Percentiles rank a stretch among this genome's conserved stretches.
Conservation (phyloP, 1,140 invertebrate species). For the Pseudoatta argentina region DNA sequence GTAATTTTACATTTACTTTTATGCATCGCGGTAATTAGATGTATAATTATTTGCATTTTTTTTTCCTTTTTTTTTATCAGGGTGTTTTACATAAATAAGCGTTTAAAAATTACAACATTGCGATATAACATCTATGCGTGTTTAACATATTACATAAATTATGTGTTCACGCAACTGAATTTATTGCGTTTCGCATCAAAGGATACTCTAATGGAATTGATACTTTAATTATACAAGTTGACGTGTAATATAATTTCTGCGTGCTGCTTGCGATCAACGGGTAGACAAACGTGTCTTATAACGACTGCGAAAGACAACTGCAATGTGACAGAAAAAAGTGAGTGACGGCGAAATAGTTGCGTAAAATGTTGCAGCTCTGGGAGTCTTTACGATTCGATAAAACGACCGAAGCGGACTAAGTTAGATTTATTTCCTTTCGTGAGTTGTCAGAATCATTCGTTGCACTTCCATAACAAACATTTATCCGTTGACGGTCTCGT, state of each 20-base stretch:
- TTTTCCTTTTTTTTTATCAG: background rate
- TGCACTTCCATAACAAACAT: slow-evolving; percentile 54
- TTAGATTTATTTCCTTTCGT: slow-evolving; percentile 57
- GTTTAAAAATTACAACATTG: slow-evolving; percentile 11
- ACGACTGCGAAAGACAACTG: slow-evolving; percentile 62
- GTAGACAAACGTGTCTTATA: slow-evolving; percentile 36
- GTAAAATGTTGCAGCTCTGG: slow-evolving; percentile 63
- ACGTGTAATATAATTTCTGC: slow-evolving; percentile 32
- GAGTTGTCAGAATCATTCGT: slow-evolving; percentile 57
- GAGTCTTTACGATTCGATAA: slow-evolving; percentile 53
- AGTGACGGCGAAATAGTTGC: slow-evolving; percentile 62
- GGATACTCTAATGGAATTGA: slow-evolving; percentile 4
- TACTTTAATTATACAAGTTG: slow-evolving; percentile 32
- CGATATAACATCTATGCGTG: background rate
- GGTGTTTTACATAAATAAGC: background rate
- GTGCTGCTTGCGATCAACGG: slow-evolving; percentile 22
- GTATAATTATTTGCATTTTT: background rate
- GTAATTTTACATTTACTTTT: slow-evolving; percentile 7
- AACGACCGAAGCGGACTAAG: slow-evolving; percentile 35
- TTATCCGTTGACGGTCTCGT: slow-evolving; percentile 44
- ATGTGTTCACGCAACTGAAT: slow-evolving; percentile 38
- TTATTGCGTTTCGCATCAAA: slow-evolving; percentile 20
- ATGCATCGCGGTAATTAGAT: background rate
- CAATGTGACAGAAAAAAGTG: slow-evolving; percentile 49
- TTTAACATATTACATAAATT: slow-evolving; percentile 49